phyloP scores from a whole-genome alignment of 2,797 vertebrate genomes.

The Avahi laniger region DNA sequence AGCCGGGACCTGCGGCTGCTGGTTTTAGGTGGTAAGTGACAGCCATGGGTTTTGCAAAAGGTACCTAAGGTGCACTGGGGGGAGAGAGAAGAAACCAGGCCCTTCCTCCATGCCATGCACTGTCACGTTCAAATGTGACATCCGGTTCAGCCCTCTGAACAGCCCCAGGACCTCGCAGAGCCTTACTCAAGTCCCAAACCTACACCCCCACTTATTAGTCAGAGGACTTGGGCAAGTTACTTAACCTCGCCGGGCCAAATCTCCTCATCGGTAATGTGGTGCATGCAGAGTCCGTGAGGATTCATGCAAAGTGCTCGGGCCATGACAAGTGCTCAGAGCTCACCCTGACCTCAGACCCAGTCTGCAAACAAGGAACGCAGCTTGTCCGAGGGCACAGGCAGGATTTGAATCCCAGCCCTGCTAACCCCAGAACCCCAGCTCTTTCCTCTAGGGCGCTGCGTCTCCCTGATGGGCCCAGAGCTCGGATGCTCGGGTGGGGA shows the following conservation, averaged over 20 bases:
- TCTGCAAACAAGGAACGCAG: not conserved
- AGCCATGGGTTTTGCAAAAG: not conserved
- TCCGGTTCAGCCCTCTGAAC: accelerated
- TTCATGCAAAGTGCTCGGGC: not conserved
- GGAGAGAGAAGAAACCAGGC: too few species aligned
- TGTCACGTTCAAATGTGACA: not conserved
- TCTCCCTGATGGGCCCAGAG: not conserved
- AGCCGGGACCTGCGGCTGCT: not conserved
- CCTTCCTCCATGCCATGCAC: too few species aligned
- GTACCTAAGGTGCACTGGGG: too few species aligned
- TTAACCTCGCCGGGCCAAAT: not conserved
- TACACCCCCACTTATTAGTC: too few species aligned
- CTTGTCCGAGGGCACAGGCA: not conserved
- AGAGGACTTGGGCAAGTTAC: not conserved
- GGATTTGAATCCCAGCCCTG: not conserved
- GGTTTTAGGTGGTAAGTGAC: not conserved
- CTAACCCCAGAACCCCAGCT: too few species aligned
- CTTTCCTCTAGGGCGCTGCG: accelerated
- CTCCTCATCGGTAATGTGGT: not conserved
- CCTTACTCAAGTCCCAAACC: not conserved
- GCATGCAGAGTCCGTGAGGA: not conserved
- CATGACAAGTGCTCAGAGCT: accelerated
- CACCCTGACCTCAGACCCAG: not conserved
- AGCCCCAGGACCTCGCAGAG: not conserved
- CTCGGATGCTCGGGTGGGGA: not conserved